Conservation (phyloP, 2,797 vertebrate species). For the Siniperca undulata region DNA sequence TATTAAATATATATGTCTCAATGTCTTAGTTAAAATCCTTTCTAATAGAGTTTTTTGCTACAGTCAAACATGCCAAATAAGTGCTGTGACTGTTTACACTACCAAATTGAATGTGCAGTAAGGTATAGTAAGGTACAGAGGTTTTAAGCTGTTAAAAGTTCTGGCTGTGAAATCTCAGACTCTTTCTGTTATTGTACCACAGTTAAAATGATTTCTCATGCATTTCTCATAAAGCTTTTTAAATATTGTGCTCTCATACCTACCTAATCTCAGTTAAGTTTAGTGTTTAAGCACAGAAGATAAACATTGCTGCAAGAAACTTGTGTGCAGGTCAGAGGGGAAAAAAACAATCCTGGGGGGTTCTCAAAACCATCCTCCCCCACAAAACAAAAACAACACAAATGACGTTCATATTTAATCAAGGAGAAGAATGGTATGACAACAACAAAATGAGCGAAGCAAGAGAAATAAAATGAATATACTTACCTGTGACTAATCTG, state of each 20-base stretch:
- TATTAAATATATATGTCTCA: background rate
- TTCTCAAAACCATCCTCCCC: background rate
- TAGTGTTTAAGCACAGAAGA: background rate
- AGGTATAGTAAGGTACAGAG: too few species aligned
- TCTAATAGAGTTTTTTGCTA: background rate
- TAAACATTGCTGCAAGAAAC: background rate
- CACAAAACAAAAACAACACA: background rate
- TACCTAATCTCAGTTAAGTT: background rate
- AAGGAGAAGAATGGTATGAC: background rate
- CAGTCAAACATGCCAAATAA: background rate
- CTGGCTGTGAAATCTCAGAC: background rate
- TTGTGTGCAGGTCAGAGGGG: background rate
- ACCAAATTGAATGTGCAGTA: background rate
- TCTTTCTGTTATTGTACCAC: background rate
- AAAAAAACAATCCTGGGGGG: too few species aligned
- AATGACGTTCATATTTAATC: background rate
- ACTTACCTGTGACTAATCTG: slow-evolving; percentile 30
- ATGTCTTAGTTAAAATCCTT: background rate
- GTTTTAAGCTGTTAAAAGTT: background rate
- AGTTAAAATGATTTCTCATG: background rate
- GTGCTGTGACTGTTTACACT: background rate
- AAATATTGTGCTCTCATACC: background rate
- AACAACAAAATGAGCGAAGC: background rate
- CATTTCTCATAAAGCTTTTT: background rate
- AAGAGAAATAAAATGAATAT: background rate